Evolutionary conservation across 2,797 vertebrate genomes (phyloP).

Genomic region (Ara ararauna): DNA sequence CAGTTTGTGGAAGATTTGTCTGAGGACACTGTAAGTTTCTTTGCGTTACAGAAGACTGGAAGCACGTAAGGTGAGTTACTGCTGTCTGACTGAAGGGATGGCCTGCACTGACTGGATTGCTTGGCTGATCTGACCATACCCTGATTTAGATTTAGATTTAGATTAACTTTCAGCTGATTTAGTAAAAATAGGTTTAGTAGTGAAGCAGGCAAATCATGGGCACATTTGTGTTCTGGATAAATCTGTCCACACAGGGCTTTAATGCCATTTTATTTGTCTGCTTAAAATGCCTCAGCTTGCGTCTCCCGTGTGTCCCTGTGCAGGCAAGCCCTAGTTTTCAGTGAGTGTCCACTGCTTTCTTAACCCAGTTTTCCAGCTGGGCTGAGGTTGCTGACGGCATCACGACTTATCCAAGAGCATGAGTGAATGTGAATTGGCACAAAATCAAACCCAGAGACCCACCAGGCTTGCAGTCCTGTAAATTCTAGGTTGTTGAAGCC

Average conservation of each 20-base stretch:
- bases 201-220: slow-evolving; percentile 10
- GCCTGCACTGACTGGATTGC: background rate
- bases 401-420: slow-evolving; percentile 14
- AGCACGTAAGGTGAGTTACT: slow-evolving; percentile 19
- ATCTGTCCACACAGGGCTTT: background rate
- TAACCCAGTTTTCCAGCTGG: slow-evolving; percentile 48
- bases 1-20: slow-evolving; percentile 47
- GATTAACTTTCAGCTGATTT: slow-evolving; percentile 42
- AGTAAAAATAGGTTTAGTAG: slow-evolving; percentile 25
- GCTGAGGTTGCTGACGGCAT: slow-evolving; percentile 19
- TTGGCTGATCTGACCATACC: slow-evolving; percentile 40
- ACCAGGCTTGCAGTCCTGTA: slow-evolving; percentile 9
- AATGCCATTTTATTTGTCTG: background rate
- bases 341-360: slow-evolving; percentile 21
- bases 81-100: slow-evolving; percentile 16
- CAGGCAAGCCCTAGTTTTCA: slow-evolving; percentile 3
- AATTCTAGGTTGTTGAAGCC: slow-evolving; percentile 21
- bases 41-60: background rate
- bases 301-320: background rate
- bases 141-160: slow-evolving; percentile 30
- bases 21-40: background rate
- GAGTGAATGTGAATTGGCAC: slow-evolving; percentile 35
- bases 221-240: background rate
- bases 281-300: background rate
- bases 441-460: slow-evolving; percentile 32